A percentile compares a stretch with the other conserved stretches of the same genome.
phyloP scores from a whole-genome alignment of 2,797 vertebrate genomes.

The Pseudomugil gertrudae region DNA sequence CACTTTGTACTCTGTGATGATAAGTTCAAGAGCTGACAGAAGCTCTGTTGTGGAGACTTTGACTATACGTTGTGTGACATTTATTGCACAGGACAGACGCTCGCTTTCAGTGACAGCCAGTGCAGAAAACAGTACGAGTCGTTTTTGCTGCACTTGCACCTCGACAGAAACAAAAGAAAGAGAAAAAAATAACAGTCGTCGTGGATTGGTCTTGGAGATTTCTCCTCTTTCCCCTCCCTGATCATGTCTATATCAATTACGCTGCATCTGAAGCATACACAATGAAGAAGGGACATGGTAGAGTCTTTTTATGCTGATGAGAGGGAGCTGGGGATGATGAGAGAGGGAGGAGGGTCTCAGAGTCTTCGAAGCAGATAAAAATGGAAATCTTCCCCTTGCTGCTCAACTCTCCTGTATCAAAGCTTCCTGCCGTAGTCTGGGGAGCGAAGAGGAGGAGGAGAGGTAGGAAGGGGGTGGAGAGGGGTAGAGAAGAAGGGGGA shows the following conservation, averaged over 20 bases:
- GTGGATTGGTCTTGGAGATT: slow-evolving; percentile 52
- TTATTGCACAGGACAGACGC: slow-evolving; percentile 69
- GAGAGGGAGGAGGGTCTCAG: slow-evolving; percentile 60
- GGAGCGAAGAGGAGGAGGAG: slow-evolving; percentile 57
- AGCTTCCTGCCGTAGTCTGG: slow-evolving; percentile 72
- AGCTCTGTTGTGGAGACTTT: slow-evolving; percentile 58
- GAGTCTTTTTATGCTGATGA: slow-evolving; percentile 77
- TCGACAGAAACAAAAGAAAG: slow-evolving; percentile 54
- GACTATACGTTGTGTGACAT: slow-evolving; percentile 63
- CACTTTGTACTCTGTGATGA: slow-evolving; percentile 63
- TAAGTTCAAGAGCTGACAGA: slow-evolving; percentile 69
- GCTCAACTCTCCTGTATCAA: slow-evolving; percentile 75
- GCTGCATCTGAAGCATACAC: slow-evolving; percentile 52
- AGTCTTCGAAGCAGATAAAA: slow-evolving; percentile 78
- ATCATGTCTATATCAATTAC: slow-evolving; percentile 72
- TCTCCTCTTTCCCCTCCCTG: slow-evolving; percentile 49
- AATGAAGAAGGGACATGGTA: slow-evolving; percentile 58
- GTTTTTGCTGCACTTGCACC: slow-evolving; percentile 72
- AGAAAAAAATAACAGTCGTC: slow-evolving; percentile 51
- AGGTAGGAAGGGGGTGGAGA: slow-evolving; percentile 51
- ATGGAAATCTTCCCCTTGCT: slow-evolving; percentile 75
- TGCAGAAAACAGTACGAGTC: slow-evolving; percentile 49
- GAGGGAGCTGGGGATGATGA: slow-evolving; percentile 62
- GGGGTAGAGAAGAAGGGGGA: slow-evolving; percentile 38
- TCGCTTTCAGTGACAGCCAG: slow-evolving; percentile 62